Base-by-base conservation (phyloP, 2,888 invertebrate species). In the Amblyjoppa proteus region DNA sequence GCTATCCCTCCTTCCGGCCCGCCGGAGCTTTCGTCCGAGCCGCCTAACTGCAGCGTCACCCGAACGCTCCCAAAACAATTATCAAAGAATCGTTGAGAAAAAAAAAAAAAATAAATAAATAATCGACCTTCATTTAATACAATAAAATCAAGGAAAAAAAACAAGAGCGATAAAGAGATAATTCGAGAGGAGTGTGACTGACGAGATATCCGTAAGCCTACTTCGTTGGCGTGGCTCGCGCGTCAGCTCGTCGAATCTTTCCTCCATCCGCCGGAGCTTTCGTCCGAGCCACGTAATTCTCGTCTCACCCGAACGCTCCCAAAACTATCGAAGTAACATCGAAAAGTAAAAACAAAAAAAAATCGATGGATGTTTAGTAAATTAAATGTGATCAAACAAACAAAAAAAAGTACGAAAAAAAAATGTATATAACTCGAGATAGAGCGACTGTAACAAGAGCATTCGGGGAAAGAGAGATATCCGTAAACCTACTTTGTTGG, bases 401-500 rank as follows among this genome's bases (percentile, higher is more conserved):
- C 16, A 25, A 56, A 5, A 25, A 28, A 28, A 58, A 25, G 56
- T 9, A 28, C 3, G 2, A 11, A 13, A 25, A 41, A 41, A 11
- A 20, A 20, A 20, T 20, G 20, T 41, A 9, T 56, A 11, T 28
- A 45, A 16, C 45, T 3, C 45, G 45, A 45, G 20, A 53, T 9
- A 53, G 53, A 20, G 20, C 3, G 53, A 53, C 53, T 64, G 31
- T 64, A n/a, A 64, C 34, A 31, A 16, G 61, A 31, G 61, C 61
- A 64, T 31, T 7, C 28, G 61, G n/a, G 7, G 13, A 64, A 31
- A 28, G 64, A 49, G 28, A 68, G 28, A 77, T 68, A 79, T 82
- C 71, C 90, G 90, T 89, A 88, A 89, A 89, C 88, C 90, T 89
- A 91, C 89, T 90, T 90, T 89, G 90, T 90, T 89, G 89, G 87